These are phyloP conservation scores for Tragelaphus oryx DNA, from an alignment of 2,797 vertebrate species.

Conservation along the genomic window DNA sequence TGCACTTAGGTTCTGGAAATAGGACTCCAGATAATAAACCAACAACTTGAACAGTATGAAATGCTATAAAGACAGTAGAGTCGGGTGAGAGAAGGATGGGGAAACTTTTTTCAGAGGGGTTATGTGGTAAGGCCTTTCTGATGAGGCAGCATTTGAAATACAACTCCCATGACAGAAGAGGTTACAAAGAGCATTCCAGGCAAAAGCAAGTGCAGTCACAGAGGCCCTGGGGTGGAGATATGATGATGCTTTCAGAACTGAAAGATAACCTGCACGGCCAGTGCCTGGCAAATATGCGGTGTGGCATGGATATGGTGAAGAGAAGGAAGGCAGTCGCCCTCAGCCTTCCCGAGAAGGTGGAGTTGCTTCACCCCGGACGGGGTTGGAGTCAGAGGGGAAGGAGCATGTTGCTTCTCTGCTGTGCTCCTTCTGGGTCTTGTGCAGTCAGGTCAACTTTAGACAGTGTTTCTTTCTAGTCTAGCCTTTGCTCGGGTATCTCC, in stretches of 20 bases:
- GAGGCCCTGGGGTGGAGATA: not conserved
- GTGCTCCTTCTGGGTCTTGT: not conserved
- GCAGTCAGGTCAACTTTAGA: not conserved
- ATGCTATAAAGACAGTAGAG: not conserved
- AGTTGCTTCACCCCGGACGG: too few relatives aligned
- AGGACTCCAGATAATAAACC: not conserved
- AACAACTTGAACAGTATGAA: not conserved
- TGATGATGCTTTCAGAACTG: not conserved
- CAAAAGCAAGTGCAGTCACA: not conserved
- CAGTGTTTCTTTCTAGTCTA: not conserved
- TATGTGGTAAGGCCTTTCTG: not conserved
- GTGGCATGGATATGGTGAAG: accelerated
- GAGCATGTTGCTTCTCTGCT: not conserved
- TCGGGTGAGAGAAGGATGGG: too few relatives aligned
- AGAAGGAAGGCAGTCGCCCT: not conserved
- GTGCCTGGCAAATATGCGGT: accelerated
- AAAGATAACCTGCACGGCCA: not conserved
- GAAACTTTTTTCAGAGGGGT: not conserved
- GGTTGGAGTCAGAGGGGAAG: not conserved
- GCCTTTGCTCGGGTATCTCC: not conserved
- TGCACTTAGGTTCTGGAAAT: not conserved
- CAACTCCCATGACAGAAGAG: not conserved
- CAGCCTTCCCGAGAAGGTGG: accelerated
- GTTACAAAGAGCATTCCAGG: not conserved
- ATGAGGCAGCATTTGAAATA: not conserved